Conservation (phyloP, 2,888 invertebrate species). For the Flexamia atlantica region DNA sequence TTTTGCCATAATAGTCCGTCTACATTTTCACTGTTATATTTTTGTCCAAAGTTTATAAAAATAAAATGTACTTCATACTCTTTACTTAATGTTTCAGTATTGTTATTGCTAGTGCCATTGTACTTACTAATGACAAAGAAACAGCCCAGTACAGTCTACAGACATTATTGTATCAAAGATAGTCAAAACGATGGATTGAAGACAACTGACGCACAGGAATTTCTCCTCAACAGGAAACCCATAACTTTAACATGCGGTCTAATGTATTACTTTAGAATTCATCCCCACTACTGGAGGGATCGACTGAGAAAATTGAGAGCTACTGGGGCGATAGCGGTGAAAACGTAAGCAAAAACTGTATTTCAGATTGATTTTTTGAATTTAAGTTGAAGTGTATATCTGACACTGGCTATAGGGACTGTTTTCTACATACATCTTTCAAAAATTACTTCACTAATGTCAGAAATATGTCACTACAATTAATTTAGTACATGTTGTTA, state of each 20-base stretch:
- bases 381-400: too few species aligned
- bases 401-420: too few species aligned
- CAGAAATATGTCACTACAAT: too few species aligned
- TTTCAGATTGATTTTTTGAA: too few species aligned
- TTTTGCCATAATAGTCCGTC: too few species aligned
- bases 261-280: constrained; percentile 77
- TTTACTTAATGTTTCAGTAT: neutral
- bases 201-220: constrained; percentile 55
- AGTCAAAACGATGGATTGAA: neutral
- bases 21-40: too few species aligned
- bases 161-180: constrained; percentile 1
- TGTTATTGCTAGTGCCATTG: neutral
- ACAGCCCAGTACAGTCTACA: constrained; percentile 15
- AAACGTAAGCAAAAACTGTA: constrained; percentile 73
- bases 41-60: too few species aligned
- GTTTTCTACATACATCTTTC: neutral
- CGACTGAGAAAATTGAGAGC: constrained; percentile 76
- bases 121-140: neutral
- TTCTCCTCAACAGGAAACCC: constrained; percentile 72
- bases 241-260: constrained; percentile 75
- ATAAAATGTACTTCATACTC: neutral
- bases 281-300: constrained; percentile 76
- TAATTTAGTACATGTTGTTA: too few species aligned
- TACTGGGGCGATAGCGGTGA: constrained; percentile 76
- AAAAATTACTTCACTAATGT: too few species aligned